Base-by-base conservation (phyloP, 2,797 vertebrate genomes). In the Spinibarbus caldwelli region DNA sequence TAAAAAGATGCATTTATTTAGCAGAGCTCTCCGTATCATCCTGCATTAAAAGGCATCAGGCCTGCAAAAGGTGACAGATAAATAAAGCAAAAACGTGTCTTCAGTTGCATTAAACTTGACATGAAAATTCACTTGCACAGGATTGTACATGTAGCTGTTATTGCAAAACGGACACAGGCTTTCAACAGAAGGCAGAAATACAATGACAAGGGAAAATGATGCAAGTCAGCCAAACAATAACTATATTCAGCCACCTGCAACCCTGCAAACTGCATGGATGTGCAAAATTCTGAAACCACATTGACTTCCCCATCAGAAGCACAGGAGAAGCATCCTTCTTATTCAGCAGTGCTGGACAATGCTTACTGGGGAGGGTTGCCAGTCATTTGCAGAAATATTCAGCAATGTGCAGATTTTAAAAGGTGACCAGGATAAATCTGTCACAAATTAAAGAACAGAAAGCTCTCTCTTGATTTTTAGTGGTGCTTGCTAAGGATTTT, bases 281-380 rank as follows among this genome's bases (percentile, higher is more conserved):
- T 19, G 78, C 86, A 73, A 78, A 70, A 78, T 38, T 77, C 9
- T 57, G 66, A 2, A 83, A 62, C 64, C 17, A 76, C 62, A n/a
- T 23, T 11, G 41, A 81, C 71, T 36, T 19, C 10, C 77, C 47
- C 54, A 70, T 59, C 52, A 73, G 80, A 71, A 26, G 78, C 64
- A 68, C 11, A 54, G 64, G 26, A 75, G 14, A 49, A 38, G 79
- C 45, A 70, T 81, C 47, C 34, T 11, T 26, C 15, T 52, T 23
- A 57, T 77, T 72, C 38, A 47, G 80, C 54, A 82, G 38, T 34
- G 67, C 21, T 81, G 80, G 15, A 57, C 34, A 71, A 41, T 41
- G 54, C 52, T 43, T 34, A 43, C 29, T 21, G 21, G 19, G 49
- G 21, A 12, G 64, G 17, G 9, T 67, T 31, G 80, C 68, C 68